Evolutionary conservation across 2,113 vertebrate species (phyloP), one percentile per base, ranked within the genome.

Genomic region (Hemicordylus capensis): DNA sequence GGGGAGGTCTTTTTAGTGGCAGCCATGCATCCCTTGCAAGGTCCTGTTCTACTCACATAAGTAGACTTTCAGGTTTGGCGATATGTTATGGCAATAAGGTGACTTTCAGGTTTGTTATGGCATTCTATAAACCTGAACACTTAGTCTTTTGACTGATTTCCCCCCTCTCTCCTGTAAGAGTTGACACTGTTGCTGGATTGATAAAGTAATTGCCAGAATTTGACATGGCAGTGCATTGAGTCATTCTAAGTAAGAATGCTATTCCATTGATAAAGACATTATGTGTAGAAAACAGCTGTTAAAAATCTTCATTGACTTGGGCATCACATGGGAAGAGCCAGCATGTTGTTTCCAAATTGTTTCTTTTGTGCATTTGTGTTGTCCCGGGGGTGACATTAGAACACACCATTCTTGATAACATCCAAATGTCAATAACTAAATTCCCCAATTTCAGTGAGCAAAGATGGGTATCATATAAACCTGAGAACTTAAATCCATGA

Each of bases 231-330:
- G 24, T 61, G 6, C 69, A 83, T 8, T 26, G 19, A 73, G 39
- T 46, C 67, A 46, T 1, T 58, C 37, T 58, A 58, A 64, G 31
- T 80, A 66, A 58, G 54, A n/a, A 42, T 80, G 28, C 10, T 80
- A 42, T 64, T 80, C 28, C 59, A 48, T 64, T 80, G 77, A 80
- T 80, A 59, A 66, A 48, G 46, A 66, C 59, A 64, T 76, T 76
- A 76, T 80, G 31, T 66, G n/a, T 42, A 79, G 42, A 66, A 17
- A 80, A 64, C 42, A 64, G 59, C 17, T 79, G 31, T 79, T 79
- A 63, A 79, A 79, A 79, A n/a, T n/a, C 39, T 64, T 80, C 59
- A 64, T 80, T 80, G 59, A 64, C 19, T 80, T 64, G 34, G 59
- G 59, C 59, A 48, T 80, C 22, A n/a, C 59, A 80, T 37, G 63